Conservation (phyloP, 2,888 invertebrate species). For the Linhomoeus sp. region DNA sequence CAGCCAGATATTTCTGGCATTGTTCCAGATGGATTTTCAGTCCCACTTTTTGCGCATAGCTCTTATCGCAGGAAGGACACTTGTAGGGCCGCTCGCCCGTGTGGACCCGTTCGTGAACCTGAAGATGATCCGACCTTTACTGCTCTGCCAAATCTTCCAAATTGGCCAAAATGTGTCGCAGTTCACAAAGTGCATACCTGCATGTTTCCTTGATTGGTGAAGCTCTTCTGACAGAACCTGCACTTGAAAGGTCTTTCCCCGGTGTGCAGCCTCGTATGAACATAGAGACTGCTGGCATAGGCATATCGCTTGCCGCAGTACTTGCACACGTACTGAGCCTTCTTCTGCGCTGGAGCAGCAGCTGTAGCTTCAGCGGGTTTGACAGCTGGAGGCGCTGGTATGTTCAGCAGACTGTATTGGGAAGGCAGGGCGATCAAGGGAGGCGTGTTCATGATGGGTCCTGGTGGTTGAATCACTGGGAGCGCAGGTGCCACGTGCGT, state of each 20-base stretch:
- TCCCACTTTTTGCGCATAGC: conserved; percentile 21
- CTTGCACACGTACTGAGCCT: conserved; percentile 14
- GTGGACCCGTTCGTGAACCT: conserved; percentile 6
- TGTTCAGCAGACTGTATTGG: too few species aligned
- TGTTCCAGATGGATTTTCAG: conserved; percentile 22
- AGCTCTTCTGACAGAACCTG: conserved; percentile 17
- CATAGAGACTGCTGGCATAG: conserved; percentile 21
- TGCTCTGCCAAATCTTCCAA: background rate
- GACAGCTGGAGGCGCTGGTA: too few species aligned
- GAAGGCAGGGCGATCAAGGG: too few species aligned
- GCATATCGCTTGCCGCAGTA: conserved; percentile 22
- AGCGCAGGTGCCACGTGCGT: conserved; percentile 13
- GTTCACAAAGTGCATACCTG: conserved; percentile 8
- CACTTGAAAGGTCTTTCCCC: conserved; percentile 21
- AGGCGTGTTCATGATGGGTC: too few species aligned
- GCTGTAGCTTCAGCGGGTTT: too few species aligned
- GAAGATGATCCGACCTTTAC: background rate
- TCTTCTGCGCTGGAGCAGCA: background rate
- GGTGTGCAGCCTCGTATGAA: conserved; percentile 25
- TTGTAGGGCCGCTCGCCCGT: conserved; percentile 10
- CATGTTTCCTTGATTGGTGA: conserved; percentile 22
- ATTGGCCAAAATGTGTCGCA: conserved; percentile 1
- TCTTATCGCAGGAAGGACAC: conserved; percentile 20
- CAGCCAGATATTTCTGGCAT: conserved; percentile 12
- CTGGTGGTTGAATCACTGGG: background rate